Evolutionary conservation across 2,888 invertebrate species (phyloP), one percentile per base, ranked within the genome.

Genomic region (Drosophila pegasa): DNA sequence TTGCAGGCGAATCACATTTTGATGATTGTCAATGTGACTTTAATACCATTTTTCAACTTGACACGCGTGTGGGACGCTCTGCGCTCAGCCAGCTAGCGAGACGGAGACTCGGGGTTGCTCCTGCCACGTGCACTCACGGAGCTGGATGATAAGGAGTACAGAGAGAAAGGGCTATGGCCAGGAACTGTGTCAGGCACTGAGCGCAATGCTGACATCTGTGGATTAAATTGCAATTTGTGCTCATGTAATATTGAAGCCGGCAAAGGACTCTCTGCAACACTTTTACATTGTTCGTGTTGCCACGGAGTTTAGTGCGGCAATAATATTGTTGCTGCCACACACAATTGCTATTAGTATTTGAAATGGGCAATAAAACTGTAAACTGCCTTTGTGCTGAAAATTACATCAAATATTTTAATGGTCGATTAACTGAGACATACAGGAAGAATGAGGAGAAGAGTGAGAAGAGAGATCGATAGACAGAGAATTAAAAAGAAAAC

Each of bases 151-250:
- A 67, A 71, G 22, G 22, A 52, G 18, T 29, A 29, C 8, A n/a
- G 2, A 18, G 6, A 48, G 9, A 50, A 40, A 60, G 60, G 61
- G 52, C 40, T 56, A 73, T 72, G 78, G 75, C 76, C 65, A 71
- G 75, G 77, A 45, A 43, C 55, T 60, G 69, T 47, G 51, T 20
- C 40, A 27, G 18, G 45, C 76, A 78, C 75, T 81, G 90, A 90
- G 89, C 89, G 89, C 88, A 92, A 92, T 91, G 91, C 90, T 92
- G 91, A 92, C 92, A 92, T 92, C 92, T 92, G 92, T 92, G 92
- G 91, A 92, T 92, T 92, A 92, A 92, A 92, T 92, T 92, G 91
- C 92, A 91, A 91, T 91, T 91, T 91, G 91, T 87, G 88, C 88
- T 89, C 90, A 91, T 90, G 91, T 91, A 89, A 89, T 87, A 91